Percentiles rank a stretch among this genome's conserved stretches.
These are phyloP conservation scores for Cariama cristata DNA, from an alignment of 2,113 vertebrate genomes.

Conservation along the genomic window DNA sequence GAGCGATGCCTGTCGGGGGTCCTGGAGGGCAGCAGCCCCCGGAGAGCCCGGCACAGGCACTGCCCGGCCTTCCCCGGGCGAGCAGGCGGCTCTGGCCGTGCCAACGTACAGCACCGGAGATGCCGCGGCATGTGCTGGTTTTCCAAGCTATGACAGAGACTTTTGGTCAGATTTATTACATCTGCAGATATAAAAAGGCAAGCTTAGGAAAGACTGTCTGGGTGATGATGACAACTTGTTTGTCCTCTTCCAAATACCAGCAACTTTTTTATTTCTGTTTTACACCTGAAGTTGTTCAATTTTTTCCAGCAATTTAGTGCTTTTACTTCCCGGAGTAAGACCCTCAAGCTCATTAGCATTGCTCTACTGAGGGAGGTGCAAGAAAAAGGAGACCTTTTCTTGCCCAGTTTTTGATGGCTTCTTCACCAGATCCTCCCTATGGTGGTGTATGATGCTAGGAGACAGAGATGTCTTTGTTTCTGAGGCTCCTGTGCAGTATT, in stretches of 20 bases:
- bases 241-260: neutral
- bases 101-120: fast-evolving
- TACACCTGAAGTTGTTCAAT: neutral
- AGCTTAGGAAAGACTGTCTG: neutral
- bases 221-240: neutral
- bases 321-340: neutral
- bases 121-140: neutral
- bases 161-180: neutral
- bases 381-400: neutral
- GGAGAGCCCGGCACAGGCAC: neutral
- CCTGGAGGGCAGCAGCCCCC: neutral
- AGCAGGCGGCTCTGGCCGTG: neutral
- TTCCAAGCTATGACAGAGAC: neutral
- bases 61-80: fast-evolving
- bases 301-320: neutral
- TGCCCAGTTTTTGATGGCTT: neutral
- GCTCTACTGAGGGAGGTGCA: neutral
- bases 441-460: neutral
- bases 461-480: neutral
- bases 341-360: neutral
- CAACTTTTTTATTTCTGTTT: neutral
- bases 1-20: fast-evolving
- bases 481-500: neutral
- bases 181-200: neutral
- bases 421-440: neutral